A percentile compares a stretch with the other conserved stretches of the same genome.
phyloP scores from a whole-genome alignment of 2,113 vertebrate species.

The Pseudorectes ferrugineus region DNA sequence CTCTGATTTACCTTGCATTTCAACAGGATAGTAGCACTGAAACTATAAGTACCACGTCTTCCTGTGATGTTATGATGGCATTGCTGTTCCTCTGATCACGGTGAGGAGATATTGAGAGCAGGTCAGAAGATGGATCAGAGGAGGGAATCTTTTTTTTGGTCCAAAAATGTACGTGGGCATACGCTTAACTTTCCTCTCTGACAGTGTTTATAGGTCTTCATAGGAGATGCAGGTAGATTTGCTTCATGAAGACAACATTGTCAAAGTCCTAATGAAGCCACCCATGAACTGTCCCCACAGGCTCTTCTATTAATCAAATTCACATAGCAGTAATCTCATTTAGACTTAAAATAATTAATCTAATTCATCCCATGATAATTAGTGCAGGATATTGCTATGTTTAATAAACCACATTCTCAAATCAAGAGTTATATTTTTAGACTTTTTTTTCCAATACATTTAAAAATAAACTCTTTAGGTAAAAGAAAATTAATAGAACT shows the following conservation, averaged over 20 bases:
- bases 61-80: neutral
- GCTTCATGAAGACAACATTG: neutral
- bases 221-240: neutral
- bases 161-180: neutral
- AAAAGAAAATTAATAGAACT: neutral
- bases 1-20: neutral
- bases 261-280: neutral
- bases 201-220: neutral
- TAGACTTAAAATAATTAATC: neutral
- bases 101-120: neutral
- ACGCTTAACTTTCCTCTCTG: neutral
- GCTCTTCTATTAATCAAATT: neutral
- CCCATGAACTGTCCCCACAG: neutral
- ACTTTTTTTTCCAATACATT: neutral
- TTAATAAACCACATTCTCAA: neutral
- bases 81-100: neutral
- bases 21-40: neutral
- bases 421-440: neutral
- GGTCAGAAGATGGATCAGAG: neutral
- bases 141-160: neutral
- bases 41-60: neutral
- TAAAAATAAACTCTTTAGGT: neutral
- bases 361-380: constrained; percentile 27
- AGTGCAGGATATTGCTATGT: neutral
- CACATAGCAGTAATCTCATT: neutral